Conservation (phyloP, 2,888 invertebrate species). For the Oxyscelio sp. region DNA sequence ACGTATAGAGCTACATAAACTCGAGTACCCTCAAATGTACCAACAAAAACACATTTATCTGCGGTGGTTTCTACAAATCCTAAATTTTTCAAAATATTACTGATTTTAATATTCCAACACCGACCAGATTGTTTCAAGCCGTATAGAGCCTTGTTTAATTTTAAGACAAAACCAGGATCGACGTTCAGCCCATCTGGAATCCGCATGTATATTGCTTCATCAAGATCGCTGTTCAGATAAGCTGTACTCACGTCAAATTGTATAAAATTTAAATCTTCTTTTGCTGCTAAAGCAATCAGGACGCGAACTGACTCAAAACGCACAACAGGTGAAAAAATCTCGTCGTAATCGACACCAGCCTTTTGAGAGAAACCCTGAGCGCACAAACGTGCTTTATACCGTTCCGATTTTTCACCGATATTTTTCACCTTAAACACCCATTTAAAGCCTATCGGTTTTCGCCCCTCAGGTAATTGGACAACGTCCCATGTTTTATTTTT, state of each 20-base stretch:
- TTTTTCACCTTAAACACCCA: conserved; percentile 37
- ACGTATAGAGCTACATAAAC: conserved; percentile 39
- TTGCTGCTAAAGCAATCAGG: not conserved
- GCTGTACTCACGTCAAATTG: conserved; percentile 54
- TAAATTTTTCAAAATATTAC: not conserved
- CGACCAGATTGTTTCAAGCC: conserved; percentile 40
- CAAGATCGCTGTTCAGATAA: conserved; percentile 27
- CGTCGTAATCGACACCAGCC: conserved; percentile 18
- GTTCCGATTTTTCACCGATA: not conserved
- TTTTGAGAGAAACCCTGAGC: conserved; percentile 42
- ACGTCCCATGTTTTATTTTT: conserved; percentile 44
- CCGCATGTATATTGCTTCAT: conserved; percentile 47
- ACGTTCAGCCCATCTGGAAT: conserved; percentile 36
- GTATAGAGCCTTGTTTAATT: conserved; percentile 44
- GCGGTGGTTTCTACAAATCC: conserved; percentile 33
- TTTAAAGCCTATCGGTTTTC: conserved; percentile 46
- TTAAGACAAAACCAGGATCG: conserved; percentile 6
- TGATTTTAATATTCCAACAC: not conserved
- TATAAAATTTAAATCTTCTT: not conserved
- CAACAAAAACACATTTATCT: conserved; percentile 43
- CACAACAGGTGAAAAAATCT: conserved; percentile 27
- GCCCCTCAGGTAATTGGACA: conserved; percentile 21
- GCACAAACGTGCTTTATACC: conserved; percentile 35
- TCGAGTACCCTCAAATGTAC: not conserved
- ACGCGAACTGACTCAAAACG: conserved; percentile 1